A percentile compares a stretch with the other conserved stretches of the same genome.
Evolutionary conservation across 2,888 invertebrate genomes (phyloP).

Genomic region (Oeneis ivallda): DNA sequence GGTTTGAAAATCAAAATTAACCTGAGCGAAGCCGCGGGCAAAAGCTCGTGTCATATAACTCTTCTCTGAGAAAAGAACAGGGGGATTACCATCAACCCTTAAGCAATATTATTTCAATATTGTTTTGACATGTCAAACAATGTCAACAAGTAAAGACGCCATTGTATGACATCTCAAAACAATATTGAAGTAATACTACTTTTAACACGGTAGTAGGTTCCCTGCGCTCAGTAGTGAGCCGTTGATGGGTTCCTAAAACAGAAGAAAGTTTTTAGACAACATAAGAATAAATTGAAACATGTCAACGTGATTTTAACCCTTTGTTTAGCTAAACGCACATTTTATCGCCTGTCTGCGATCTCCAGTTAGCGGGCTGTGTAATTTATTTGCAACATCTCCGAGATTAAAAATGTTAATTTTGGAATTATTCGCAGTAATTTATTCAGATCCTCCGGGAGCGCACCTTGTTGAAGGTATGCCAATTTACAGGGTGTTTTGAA

Average conservation of each 20-base stretch:
- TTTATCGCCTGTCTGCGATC: constrained; percentile 15
- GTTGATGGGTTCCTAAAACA: no score
- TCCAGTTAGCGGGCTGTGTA: constrained; percentile 39
- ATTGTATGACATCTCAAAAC: no score
- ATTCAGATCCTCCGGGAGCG: constrained; percentile 62
- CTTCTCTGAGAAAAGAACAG: not conserved
- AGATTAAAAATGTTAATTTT: constrained; percentile 81
- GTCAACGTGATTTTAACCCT: constrained; percentile 2
- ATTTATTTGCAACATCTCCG: constrained; percentile 76
- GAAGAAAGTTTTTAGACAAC: not conserved
- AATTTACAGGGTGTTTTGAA: constrained; percentile 49
- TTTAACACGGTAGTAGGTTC: no score
- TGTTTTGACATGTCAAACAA: no score
- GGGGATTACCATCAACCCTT: not conserved
- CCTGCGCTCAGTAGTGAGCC: no score
- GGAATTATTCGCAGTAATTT: constrained; percentile 77
- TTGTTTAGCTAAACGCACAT: constrained; percentile 14
- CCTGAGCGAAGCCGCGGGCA: no score
- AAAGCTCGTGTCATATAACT: no score
- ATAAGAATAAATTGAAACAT: not conserved
- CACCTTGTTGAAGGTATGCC: constrained; percentile 58
- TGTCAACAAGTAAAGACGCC: no score
- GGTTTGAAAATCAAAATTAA: no score
- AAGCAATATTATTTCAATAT: not conserved
- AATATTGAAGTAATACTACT: no score